phyloP scores from a whole-genome alignment of 30 jellyfish, hydroid and myxozoan species.

The Turritopsis dohrnii region DNA sequence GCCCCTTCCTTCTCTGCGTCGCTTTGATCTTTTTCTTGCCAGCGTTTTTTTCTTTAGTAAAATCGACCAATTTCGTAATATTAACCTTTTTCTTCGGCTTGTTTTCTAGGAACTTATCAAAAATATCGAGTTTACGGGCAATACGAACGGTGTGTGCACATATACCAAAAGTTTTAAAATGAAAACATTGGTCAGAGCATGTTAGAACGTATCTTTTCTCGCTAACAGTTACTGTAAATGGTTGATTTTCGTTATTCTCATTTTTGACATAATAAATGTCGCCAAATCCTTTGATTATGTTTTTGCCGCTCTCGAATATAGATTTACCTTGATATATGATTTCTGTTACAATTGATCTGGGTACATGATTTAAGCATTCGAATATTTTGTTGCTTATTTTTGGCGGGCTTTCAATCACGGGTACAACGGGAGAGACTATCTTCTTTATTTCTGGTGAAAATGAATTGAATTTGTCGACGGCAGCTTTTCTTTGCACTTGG shows the following conservation, averaged over 20 bases:
- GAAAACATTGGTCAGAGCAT: neutral
- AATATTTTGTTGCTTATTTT: neutral
- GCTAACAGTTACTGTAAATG: neutral
- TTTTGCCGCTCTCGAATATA: neutral
- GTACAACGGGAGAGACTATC: neutral
- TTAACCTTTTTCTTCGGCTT: no score
- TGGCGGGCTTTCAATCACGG: neutral
- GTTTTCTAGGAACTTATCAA: no score
- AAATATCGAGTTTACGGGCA: neutral
- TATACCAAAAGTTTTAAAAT: neutral
- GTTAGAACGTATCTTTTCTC: slow-evolving; percentile 1
- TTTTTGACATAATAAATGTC: no score
- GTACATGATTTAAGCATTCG: neutral
- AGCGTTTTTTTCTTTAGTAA: no score
- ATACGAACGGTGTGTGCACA: slow-evolving; percentile 13
- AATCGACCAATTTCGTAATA: no score
- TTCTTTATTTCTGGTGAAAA: neutral
- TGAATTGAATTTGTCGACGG: neutral
- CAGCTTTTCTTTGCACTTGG: no score
- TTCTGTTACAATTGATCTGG: neutral
- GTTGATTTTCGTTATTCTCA: neutral
- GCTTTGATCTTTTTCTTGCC: no score
- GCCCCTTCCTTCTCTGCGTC: no score
- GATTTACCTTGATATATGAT: neutral
- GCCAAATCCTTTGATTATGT: slow-evolving; percentile 6